phyloP scores from a whole-genome alignment of 2,797 vertebrate species.

The Mormyrops boulengeri region DNA sequence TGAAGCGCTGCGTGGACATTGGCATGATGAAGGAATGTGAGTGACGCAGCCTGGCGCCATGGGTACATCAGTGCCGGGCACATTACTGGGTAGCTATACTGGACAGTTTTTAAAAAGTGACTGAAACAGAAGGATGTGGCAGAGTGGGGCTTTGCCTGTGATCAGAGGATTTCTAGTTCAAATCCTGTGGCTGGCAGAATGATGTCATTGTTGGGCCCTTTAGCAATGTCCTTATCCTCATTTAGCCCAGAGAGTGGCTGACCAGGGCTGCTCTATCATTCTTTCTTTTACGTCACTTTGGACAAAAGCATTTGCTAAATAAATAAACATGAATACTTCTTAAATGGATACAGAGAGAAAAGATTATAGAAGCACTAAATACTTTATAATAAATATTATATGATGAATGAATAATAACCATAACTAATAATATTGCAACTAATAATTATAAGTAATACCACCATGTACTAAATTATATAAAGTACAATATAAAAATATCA shows the following conservation, averaged over 20 bases:
- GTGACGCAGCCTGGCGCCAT: slow-evolving; percentile 41
- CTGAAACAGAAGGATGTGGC: not conserved
- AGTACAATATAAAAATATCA: not conserved
- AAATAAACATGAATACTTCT: not conserved
- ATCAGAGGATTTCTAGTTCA: not conserved
- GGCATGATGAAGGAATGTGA: slow-evolving; percentile 92
- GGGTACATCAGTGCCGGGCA: not conserved
- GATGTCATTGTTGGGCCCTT: not conserved
- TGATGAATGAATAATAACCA: not conserved
- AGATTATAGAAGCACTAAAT: not conserved
- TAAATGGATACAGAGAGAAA: not conserved
- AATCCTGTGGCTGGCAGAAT: not conserved
- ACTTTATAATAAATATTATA: not conserved
- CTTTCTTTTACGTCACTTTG: not conserved
- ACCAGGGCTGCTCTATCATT: not conserved
- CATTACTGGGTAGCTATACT: not conserved
- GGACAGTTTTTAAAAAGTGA: not conserved
- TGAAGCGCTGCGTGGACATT: slow-evolving; percentile 82
- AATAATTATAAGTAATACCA: not conserved
- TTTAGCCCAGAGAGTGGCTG: not conserved
- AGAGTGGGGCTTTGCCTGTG: not conserved
- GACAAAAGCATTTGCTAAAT: not conserved
- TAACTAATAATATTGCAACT: not conserved
- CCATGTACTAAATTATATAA: not conserved
- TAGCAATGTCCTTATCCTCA: not conserved